Evolutionary conservation across 2,888 invertebrate species (phyloP), one percentile per base, ranked within the genome.

Genomic region (Epinotia brunnichana): DNA sequence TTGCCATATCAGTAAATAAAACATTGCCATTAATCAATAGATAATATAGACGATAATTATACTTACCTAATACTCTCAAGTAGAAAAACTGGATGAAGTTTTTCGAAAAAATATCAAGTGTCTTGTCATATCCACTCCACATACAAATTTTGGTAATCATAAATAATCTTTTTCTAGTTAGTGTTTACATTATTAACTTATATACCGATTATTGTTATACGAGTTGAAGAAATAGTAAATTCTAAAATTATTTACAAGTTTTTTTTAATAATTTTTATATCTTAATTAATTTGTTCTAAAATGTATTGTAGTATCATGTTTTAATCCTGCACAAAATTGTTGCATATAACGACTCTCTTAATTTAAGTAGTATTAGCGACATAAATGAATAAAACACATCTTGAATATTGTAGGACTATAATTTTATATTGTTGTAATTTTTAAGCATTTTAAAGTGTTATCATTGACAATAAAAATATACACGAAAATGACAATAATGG

Each of bases 401-500:
- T 54, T 56, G 54, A 21, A 56, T 41, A 29, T 54, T 15, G 19
- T 69, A 17, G 61, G 17, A 11, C 3, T 54, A 56, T 35, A 21
- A 48, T 63, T 57, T 44, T 69, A 24, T n/a, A 61, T 13, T 41
- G 17, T 54, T 56, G 41, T 66, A 53, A 59, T 70, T 64, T 70
- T 39, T 59, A 51, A 13, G 54, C 39, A 41, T 61, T 66, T 60
- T 35, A 39, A 70, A 54, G 48, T 62, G 19, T 54, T 60, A 54
- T 59, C 56, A 17, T 44, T 72, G 72, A 72, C 72, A 72, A 72
- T 72, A 72, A 71, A 69, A 56, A 19, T 72, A 62, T 62, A 72
- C 13, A 62, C 48, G 35, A 56, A 21, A 17, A 56, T 68, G 72
- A 68, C 72, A 72, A 72, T 72, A 72, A 72, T 19, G 67, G 72